Conservation (phyloP, 2,888 invertebrate species). For the Amiota mariae region DNA sequence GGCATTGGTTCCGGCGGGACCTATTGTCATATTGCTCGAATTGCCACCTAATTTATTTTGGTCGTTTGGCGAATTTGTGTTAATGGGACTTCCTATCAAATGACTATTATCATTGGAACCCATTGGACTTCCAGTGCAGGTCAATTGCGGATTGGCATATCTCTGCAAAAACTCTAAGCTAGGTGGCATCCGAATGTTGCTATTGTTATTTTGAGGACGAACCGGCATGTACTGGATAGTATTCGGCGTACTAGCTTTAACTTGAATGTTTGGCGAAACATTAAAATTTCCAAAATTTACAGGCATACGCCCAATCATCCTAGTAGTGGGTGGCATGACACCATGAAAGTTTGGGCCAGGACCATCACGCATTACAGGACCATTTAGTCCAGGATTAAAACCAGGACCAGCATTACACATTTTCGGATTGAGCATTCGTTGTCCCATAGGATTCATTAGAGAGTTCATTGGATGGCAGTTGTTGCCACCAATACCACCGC, state of each 20-base stretch:
- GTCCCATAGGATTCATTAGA: constrained; percentile 74
- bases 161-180: constrained; percentile 92
- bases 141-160: constrained; percentile 85
- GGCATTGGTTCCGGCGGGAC: constrained; percentile 36
- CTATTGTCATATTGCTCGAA: constrained; percentile 48
- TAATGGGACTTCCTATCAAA: constrained; percentile 31
- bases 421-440: constrained; percentile 79
- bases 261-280: constrained; percentile 83
- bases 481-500: constrained; percentile 41
- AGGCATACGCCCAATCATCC: constrained; percentile 80
- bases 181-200: constrained; percentile 85
- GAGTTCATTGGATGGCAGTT: constrained; percentile 62
- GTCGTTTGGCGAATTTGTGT: constrained; percentile 29
- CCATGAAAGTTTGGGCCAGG: constrained; percentile 73
- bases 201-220: constrained; percentile 82
- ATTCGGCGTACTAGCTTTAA: constrained; percentile 97
- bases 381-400: constrained; percentile 39
- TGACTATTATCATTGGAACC: constrained; percentile 38
- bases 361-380: constrained; percentile 60
- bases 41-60: background rate
- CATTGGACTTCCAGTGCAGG: constrained; percentile 45
- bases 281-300: constrained; percentile 78
- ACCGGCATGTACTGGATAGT: constrained; percentile 98
- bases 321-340: constrained; percentile 67
- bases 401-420: constrained; percentile 74